Evolutionary conservation across 2,113 vertebrate genomes (phyloP), one percentile per base, ranked within the genome.

Genomic region (Oncorhynchus masou): DNA sequence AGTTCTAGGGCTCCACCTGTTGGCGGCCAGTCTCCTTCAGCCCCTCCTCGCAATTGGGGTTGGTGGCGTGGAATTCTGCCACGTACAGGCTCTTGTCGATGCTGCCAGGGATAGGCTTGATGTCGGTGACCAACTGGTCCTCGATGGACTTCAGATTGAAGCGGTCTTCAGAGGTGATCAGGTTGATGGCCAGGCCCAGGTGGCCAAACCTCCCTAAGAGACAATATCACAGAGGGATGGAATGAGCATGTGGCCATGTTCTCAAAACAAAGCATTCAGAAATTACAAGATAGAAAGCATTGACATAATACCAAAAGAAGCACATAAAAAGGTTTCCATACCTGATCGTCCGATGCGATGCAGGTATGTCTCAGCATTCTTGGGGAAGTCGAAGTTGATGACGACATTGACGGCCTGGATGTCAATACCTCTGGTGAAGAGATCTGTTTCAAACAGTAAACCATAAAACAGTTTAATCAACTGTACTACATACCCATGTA

Each of bases 381-480:
- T 94, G 24, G 93, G 94, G 82, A 94, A 94, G 81, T 94, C 94
- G 19, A 94, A 94, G 86, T 94, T 94, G 83, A 94, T 94, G 79
- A 94, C 94, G 0, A 94, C 94, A 8, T 94, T 94, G 77, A 94
- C 94, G 1, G 94, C 92, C 89, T 94, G 94, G 84, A 94, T 94
- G 79, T 94, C 94, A 48, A 94, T 94, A 76, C 94, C 94, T 91
- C 94, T 89, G 74, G 94, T 94, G 87, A 94, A 94, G 13, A 94
- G 91, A 88, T 94, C 94, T 94, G 48, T 57, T 16, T 70, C 78
- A 15, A 15, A 68, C 1, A 68, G 16, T 20, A 3, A 39, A 39
- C 27, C 1, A 68, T n/a, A 34, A 69, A 45, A 25, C 15, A 5
- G 7, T 62, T n/a, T 62, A 54, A 54, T 45, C 39, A 54, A 54